A percentile compares a stretch with the other conserved stretches of the same genome.
Evolutionary conservation across 2,797 vertebrate species (phyloP).

Genomic region (Distichodus sexfasciatus): DNA sequence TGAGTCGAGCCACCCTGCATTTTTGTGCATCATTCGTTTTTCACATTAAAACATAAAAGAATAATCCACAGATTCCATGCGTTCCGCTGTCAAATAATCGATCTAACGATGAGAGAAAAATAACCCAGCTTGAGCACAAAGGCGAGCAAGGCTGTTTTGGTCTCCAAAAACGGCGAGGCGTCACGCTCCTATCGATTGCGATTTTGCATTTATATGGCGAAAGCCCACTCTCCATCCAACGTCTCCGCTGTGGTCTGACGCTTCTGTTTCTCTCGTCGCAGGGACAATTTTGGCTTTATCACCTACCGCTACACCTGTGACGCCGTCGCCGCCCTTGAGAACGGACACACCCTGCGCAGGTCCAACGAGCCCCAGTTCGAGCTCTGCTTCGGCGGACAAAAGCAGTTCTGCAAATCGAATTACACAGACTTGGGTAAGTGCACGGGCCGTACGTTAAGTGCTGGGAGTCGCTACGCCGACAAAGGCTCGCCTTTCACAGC

Average conservation of each 20-base stretch:
- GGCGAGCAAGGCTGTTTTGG: conserved; percentile 32
- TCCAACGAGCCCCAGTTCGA: conserved; percentile 92
- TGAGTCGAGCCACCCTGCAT: too few species aligned
- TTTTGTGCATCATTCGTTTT: too few species aligned
- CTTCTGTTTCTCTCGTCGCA: conserved; percentile 67
- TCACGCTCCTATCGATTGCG: conserved; percentile 64
- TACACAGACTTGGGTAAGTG: conserved; percentile 98
- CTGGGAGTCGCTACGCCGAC: conserved; percentile 14
- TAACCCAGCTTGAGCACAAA: conserved; percentile 27
- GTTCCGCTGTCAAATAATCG: too few species aligned
- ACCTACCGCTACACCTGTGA: conserved; percentile 99
- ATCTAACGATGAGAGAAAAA: conserved; percentile 40
- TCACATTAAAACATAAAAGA: too few species aligned
- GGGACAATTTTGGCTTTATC: conserved; percentile 99
- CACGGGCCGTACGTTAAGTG: conserved; percentile 46
- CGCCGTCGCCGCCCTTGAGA: conserved; percentile 96
- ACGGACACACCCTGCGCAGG: conserved; percentile 94
- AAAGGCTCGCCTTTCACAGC: conserved; percentile 6
- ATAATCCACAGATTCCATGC: too few species aligned
- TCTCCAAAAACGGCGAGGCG: conserved; percentile 50
- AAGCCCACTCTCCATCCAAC: conserved; percentile 22
- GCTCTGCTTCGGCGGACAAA: conserved; percentile 95
- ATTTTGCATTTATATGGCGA: conserved; percentile 69
- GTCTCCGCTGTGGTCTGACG: conserved; percentile 40
- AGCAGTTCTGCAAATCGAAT: conserved; percentile 95